Evolutionary conservation across 2,888 invertebrate species (phyloP).

Genomic region (Tolmerus cingulatus): DNA sequence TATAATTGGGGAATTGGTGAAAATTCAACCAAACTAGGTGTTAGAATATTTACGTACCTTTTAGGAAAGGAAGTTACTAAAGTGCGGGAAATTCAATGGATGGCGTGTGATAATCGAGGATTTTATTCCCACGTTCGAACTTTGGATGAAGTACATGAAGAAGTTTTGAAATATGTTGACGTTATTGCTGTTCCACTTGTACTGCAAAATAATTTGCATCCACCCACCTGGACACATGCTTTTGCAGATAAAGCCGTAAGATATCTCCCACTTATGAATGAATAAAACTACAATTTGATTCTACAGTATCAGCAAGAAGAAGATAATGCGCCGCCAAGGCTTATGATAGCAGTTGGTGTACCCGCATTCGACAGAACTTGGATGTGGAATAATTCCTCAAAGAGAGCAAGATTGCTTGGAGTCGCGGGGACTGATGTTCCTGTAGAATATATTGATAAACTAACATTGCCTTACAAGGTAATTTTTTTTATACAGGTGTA

Average conservation of each 20-base stretch:
- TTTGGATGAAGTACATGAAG: conserved; percentile 93
- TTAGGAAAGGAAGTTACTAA: conserved; percentile 94
- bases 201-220: conserved; percentile 76
- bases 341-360: conserved; percentile 91
- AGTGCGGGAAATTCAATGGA: conserved; percentile 86
- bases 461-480: conserved; percentile 90
- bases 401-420: conserved; percentile 80
- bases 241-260: conserved; percentile 86
- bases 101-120: conserved; percentile 96
- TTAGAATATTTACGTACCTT: conserved; percentile 94
- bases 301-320: conserved; percentile 55
- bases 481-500: too few relatives aligned
- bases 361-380: conserved; percentile 87
- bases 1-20: conserved; percentile 76
- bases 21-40: conserved; percentile 76
- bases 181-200: conserved; percentile 89
- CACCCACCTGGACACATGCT: conserved; percentile 94
- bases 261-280: neutral
- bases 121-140: conserved; percentile 94
- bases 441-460: conserved; percentile 86
- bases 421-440: conserved; percentile 89
- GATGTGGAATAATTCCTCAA: conserved; percentile 59
- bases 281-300: neutral
- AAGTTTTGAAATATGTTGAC: conserved; percentile 94
- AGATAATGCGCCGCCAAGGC: conserved; percentile 61